Evolutionary conservation across 2,113 vertebrate genomes (phyloP).

Genomic region (Sorex fumeus): DNA sequence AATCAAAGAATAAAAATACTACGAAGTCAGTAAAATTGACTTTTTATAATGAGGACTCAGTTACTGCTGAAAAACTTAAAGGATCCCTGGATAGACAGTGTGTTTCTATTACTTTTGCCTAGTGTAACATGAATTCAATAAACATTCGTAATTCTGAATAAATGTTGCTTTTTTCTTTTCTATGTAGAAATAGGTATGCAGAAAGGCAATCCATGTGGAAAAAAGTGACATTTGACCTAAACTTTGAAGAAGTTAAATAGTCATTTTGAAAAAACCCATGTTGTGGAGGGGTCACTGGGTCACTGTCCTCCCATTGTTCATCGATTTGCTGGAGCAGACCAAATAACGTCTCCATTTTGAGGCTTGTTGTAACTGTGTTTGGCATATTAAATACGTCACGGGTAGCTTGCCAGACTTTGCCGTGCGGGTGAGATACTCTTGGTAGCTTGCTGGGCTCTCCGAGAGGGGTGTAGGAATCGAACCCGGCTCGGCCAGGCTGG

Average conservation of each 20-base stretch:
- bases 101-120: conserved; percentile 53
- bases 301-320: too few relatives aligned
- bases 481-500: too few relatives aligned
- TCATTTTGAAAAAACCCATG: conserved; percentile 34
- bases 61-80: conserved; percentile 53
- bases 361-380: too few relatives aligned
- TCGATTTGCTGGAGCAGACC: too few relatives aligned
- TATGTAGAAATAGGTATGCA: conserved; percentile 56
- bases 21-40: neutral
- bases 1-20: conserved; percentile 32
- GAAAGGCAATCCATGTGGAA: neutral
- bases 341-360: too few relatives aligned
- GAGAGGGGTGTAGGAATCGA: too few relatives aligned
- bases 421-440: too few relatives aligned
- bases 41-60: conserved; percentile 38
- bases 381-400: too few relatives aligned
- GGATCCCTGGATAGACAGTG: neutral
- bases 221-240: conserved; percentile 26
- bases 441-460: too few relatives aligned
- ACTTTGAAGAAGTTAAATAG: conserved; percentile 42
- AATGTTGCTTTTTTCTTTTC: conserved; percentile 43
- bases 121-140: conserved; percentile 44
- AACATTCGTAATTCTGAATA: conserved; percentile 65
- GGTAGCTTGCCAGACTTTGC: too few relatives aligned
- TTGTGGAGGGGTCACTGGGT: too few relatives aligned